Evolutionary conservation across 2,797 vertebrate genomes (phyloP).

Genomic region (Lacerta agilis): DNA sequence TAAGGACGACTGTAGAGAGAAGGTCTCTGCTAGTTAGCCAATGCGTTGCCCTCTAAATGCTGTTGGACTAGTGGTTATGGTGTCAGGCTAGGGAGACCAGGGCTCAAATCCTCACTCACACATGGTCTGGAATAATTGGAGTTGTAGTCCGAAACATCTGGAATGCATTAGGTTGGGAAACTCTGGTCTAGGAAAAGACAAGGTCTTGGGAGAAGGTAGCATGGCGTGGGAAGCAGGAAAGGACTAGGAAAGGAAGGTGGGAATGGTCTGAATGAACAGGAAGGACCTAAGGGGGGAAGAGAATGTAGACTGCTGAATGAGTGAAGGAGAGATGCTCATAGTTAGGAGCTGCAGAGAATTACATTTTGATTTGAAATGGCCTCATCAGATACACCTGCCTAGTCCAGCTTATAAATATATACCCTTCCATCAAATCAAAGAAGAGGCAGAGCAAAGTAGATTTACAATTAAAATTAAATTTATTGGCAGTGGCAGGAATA

Average conservation of each 20-base stretch:
- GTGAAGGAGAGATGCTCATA: neutral
- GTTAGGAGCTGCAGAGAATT: neutral
- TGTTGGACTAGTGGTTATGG: too few species aligned
- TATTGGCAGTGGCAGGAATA: too few species aligned
- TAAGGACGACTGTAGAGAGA: neutral
- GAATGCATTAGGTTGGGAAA: too few species aligned
- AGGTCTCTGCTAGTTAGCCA: neutral
- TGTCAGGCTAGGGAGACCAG: too few species aligned
- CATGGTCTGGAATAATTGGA: too few species aligned
- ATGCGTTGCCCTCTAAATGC: too few species aligned
- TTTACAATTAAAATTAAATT: too few species aligned
- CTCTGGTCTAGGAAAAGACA: neutral
- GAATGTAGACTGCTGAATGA: neutral
- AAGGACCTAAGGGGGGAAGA: neutral
- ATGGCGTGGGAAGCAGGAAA: neutral
- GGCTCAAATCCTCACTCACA: too few species aligned
- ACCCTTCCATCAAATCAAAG: too few species aligned
- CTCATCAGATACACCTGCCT: neutral
- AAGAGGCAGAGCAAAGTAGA: too few species aligned
- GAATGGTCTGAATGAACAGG: neutral
- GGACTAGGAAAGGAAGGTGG: neutral
- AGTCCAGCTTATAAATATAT: neutral
- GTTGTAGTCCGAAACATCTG: too few species aligned
- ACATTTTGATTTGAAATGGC: neutral
- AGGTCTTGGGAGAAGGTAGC: neutral